Evolutionary conservation across 2,888 invertebrate genomes (phyloP), one percentile per base, ranked within the genome.

Genomic region (Campoletis raptor): DNA sequence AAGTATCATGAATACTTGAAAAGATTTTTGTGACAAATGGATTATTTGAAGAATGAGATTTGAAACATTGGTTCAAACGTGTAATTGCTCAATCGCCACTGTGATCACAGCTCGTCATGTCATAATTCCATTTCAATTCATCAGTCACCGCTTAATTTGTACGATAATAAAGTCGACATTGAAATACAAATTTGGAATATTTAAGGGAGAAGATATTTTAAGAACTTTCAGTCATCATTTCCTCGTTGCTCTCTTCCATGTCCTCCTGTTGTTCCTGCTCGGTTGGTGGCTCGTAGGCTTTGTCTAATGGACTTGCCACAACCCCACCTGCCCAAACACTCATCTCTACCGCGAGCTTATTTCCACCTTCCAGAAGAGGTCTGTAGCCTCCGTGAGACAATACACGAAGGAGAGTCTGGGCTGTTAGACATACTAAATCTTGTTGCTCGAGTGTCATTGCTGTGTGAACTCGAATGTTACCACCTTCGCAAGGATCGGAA

Each of bases 271-370:
- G 96, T 90, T 97, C 97, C 48, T 95, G 95, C 36, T 96, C 96
- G 40, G 96, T 96, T 0, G 96, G 96, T 92, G 97, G 97, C 90
- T 98, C 98, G 94, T 99, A 99, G 0, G 99, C 99, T 87, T 98
- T 97, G 87, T 98, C 98, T n/a, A 99, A 95, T 0, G 99, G 99
- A 0, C 98, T 98, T 0, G 99, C 98, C 0, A 99, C 98, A 2
- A 99, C 98, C 1, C 94, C 94, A 0, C 99, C 99, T 92, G 99
- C 97, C 98, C 99, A 99, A 24, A 99, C 98, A 0, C 98, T 98
- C 97, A 99, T 98, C 95, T 99, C 98, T 0, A 97, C 96, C 10
- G 97, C 96, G 79, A 98, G 96, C 92, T 96, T 96, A 91, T 96
- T 96, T 67, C 90, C 91, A 83, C 95, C 96, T 87, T 94, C 99